Evolutionary conservation across 2,888 invertebrate genomes (phyloP).

Genomic region (Seira musarum): DNA sequence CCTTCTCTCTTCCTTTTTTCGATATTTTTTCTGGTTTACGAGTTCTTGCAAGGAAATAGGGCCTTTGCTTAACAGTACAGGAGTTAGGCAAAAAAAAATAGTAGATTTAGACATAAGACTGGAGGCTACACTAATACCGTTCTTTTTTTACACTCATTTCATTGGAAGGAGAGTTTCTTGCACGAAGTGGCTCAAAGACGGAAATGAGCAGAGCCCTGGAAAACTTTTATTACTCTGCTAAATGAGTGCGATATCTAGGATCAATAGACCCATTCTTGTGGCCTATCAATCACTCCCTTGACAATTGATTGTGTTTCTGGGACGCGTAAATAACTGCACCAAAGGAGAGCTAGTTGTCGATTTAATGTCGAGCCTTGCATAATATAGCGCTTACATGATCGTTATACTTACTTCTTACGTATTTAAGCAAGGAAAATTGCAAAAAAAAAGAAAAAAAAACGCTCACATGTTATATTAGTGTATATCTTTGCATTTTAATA

Average conservation of each 20-base stretch:
- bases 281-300: slow-evolving; percentile 57
- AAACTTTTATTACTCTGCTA: slow-evolving; percentile 42
- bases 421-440: neutral
- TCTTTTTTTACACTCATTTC: neutral
- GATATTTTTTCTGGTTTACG: slow-evolving; percentile 18
- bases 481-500: neutral
- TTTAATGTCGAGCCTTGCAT: slow-evolving; percentile 36
- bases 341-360: slow-evolving; percentile 21
- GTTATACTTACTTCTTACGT: neutral
- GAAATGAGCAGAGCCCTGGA: slow-evolving; percentile 41
- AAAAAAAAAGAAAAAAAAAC: too few relatives aligned
- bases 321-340: slow-evolving; percentile 54
- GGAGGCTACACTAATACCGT: slow-evolving; percentile 8
- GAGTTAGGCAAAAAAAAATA: slow-evolving; percentile 18
- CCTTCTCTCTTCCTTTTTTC: slow-evolving; percentile 5
- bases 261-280: slow-evolving; percentile 43
- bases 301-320: slow-evolving; percentile 53
- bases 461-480: neutral
- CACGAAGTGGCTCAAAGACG: slow-evolving; percentile 16
- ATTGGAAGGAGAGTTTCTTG: neutral
- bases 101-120: slow-evolving; percentile 30
- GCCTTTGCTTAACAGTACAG: neutral
- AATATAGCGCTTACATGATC: slow-evolving; percentile 1
- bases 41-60: slow-evolving; percentile 8
- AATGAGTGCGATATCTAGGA: slow-evolving; percentile 47